These are phyloP conservation scores for Thermophis baileyi DNA, from an alignment of 2,113 vertebrate genomes.

Conservation along the genomic window DNA sequence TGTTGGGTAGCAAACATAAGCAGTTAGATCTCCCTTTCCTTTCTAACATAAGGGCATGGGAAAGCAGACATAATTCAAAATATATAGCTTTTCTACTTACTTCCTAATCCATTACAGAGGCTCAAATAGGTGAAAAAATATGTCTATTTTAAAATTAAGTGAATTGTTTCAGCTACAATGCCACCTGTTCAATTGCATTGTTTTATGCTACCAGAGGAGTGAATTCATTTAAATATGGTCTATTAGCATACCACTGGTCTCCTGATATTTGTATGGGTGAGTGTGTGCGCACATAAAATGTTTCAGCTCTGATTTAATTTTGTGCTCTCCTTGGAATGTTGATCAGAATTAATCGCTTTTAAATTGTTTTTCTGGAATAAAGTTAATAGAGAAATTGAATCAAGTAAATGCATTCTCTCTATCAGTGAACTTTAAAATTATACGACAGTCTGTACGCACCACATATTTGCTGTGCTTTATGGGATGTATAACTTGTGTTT, in stretches of 20 bases:
- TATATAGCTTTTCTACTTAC: background rate
- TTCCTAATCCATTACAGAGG: background rate
- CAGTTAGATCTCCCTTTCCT: background rate
- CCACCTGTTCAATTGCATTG: background rate
- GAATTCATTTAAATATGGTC: background rate
- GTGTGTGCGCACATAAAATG: background rate
- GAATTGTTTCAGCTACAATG: background rate
- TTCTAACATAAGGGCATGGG: background rate
- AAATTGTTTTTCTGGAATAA: constrained; percentile 15
- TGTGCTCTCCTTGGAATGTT: constrained; percentile 8
- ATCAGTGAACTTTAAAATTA: background rate
- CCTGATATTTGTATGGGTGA: background rate
- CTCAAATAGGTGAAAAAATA: background rate
- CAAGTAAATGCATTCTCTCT: background rate
- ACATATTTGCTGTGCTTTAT: background rate
- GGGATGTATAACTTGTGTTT: background rate
- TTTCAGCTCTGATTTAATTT: constrained; percentile 21
- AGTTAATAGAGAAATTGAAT: constrained; percentile 31
- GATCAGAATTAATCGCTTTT: constrained; percentile 31
- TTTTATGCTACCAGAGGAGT: background rate
- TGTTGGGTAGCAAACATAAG: background rate
- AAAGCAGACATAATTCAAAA: background rate
- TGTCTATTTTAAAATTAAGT: constrained; percentile 1
- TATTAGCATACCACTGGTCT: background rate
- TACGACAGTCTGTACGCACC: background rate